phyloP scores from a whole-genome alignment of 2,888 invertebrate species.

The Oscheius sp. region DNA sequence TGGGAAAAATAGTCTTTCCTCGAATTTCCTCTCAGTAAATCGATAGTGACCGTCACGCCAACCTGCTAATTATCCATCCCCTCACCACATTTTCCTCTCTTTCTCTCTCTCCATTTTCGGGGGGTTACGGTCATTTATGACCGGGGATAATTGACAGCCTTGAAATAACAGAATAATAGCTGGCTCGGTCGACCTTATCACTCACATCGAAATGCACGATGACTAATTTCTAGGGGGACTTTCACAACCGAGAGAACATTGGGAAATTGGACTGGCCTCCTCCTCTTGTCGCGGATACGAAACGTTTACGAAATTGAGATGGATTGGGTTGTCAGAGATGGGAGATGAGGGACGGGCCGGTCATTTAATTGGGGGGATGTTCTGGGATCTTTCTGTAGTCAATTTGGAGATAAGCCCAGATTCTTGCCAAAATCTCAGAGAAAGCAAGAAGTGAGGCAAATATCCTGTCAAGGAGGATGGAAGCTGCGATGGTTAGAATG shows the following conservation, averaged over 20 bases:
- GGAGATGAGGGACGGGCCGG: too few relatives aligned
- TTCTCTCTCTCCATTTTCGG: background rate
- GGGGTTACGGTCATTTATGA: constrained; percentile 30
- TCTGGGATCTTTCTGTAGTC: too few relatives aligned
- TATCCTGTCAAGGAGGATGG: too few relatives aligned
- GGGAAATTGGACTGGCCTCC: too few relatives aligned
- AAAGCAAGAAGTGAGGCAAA: too few relatives aligned
- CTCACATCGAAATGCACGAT: background rate
- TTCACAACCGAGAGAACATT: too few relatives aligned
- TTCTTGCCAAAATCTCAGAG: too few relatives aligned
- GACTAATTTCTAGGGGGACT: background rate
- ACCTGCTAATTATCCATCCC: constrained; percentile 10
- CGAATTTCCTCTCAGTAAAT: background rate
- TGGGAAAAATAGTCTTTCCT: too few relatives aligned
- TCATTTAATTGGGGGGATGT: too few relatives aligned
- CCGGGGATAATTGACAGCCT: constrained; percentile 32
- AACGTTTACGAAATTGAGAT: constrained; percentile 1
- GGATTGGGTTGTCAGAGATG: background rate
- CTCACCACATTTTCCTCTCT: background rate
- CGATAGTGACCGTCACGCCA: background rate
- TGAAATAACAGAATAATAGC: constrained; percentile 33
- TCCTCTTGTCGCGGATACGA: background rate
- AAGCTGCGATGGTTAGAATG: too few relatives aligned
- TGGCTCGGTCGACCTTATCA: constrained; percentile 29
- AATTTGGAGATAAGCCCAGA: too few relatives aligned